Evolutionary conservation across 2,888 invertebrate genomes (phyloP).

Genomic region (Chelonus formosanus): DNA sequence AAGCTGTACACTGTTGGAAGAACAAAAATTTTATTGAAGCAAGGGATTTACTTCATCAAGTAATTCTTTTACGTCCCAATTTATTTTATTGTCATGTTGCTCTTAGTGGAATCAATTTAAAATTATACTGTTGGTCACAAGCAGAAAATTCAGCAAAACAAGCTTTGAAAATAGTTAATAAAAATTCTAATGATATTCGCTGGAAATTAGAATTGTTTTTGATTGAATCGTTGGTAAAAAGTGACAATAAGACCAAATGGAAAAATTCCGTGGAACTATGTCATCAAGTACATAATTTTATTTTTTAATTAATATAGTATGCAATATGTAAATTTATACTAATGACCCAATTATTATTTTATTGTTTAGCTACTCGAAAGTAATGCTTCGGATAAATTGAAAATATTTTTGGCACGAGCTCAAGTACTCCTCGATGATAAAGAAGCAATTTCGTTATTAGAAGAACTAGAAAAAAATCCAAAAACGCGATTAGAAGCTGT

Average conservation of each 20-base stretch:
- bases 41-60: conserved; percentile 65
- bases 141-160: conserved; percentile 63
- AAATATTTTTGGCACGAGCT: conserved; percentile 56
- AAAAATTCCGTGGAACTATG: not conserved
- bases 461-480: conserved; percentile 54
- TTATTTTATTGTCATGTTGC: conserved; percentile 67
- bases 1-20: conserved; percentile 69
- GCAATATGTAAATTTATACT: too few relatives aligned
- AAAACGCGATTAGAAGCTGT: conserved; percentile 47
- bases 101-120: conserved; percentile 65
- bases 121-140: conserved; percentile 67
- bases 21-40: conserved; percentile 69
- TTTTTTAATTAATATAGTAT: too few relatives aligned
- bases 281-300: too few relatives aligned
- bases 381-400: conserved; percentile 42
- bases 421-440: conserved; percentile 63
- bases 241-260: conserved; percentile 50
- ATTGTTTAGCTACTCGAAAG: conserved; percentile 11
- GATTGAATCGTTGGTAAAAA: conserved; percentile 64
- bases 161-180: conserved; percentile 59
- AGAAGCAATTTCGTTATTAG: conserved; percentile 59
- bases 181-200: conserved; percentile 51
- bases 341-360: not conserved
- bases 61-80: conserved; percentile 63
- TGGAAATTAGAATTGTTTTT: conserved; percentile 55